These are phyloP conservation scores for Oxycera nigricornis DNA, from an alignment of 2,888 invertebrate species.

Conservation along the genomic window DNA sequence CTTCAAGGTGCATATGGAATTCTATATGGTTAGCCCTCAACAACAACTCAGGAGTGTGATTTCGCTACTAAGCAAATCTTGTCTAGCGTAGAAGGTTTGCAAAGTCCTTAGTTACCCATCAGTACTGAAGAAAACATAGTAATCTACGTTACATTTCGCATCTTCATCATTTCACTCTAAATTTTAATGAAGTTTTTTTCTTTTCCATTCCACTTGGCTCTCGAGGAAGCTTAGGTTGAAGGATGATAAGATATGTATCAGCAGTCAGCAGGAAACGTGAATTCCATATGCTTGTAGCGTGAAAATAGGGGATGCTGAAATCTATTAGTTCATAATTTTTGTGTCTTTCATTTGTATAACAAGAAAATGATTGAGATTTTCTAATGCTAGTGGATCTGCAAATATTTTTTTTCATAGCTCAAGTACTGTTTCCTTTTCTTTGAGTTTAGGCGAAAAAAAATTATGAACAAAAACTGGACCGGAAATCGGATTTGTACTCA, in stretches of 20 bases:
- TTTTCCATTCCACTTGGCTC: too few relatives aligned
- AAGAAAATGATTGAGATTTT: too few relatives aligned
- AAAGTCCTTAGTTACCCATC: not conserved
- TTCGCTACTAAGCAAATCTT: not conserved
- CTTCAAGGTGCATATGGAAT: not conserved
- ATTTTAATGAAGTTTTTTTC: conserved; percentile 35
- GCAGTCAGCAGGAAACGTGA: not conserved
- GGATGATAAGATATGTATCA: not conserved
- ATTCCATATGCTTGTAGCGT: not conserved
- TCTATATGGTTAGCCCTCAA: not conserved
- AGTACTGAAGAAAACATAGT: not conserved
- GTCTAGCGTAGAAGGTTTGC: not conserved
- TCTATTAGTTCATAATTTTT: too few relatives aligned
- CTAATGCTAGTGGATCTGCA: too few relatives aligned
- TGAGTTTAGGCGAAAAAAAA: too few relatives aligned
- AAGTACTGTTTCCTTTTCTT: too few relatives aligned
- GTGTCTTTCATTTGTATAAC: too few relatives aligned
- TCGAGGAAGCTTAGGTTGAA: not conserved
- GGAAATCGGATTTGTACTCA: too few relatives aligned
- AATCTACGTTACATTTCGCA: conserved; percentile 24
- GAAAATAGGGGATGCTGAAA: too few relatives aligned
- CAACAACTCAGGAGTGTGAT: not conserved
- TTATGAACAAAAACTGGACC: too few relatives aligned
- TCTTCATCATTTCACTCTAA: conserved; percentile 30
- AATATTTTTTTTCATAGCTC: too few relatives aligned